These are phyloP conservation scores for Hylomyscus alleni DNA, from an alignment of 2,797 vertebrate species.

Conservation along the genomic window DNA sequence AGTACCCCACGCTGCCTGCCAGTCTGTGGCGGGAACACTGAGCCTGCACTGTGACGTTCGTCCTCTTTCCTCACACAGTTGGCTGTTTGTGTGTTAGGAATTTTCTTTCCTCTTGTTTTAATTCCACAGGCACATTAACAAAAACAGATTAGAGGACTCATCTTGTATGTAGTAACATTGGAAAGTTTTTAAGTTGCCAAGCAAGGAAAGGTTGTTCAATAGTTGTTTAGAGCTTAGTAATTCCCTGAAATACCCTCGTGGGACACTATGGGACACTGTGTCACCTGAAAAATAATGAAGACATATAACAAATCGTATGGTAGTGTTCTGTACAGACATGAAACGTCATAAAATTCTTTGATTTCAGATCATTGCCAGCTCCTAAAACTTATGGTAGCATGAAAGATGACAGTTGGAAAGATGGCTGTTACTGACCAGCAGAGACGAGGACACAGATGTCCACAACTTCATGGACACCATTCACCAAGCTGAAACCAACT, in stretches of 20 bases:
- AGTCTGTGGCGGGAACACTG: background rate
- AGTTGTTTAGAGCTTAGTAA: background rate
- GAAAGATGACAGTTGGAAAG: conserved; percentile 98
- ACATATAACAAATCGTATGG: background rate
- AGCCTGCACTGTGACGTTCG: background rate
- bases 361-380: conserved; percentile 94
- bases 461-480: conserved; percentile 85
- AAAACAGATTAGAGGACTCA: background rate
- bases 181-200: background rate
- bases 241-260: background rate
- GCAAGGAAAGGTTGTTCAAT: background rate
- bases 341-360: conserved; percentile 72
- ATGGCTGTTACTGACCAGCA: conserved; percentile 96
- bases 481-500: conserved; percentile 87
- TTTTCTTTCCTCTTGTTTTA: conserved; percentile 30
- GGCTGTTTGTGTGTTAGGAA: background rate
- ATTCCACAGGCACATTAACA: background rate
- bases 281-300: background rate
- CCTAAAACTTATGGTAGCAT: conserved; percentile 93
- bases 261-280: background rate
- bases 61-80: background rate
- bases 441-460: conserved; percentile 77
- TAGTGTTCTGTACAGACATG: background rate
- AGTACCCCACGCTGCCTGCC: too few species aligned
- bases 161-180: background rate